phyloP scores from a whole-genome alignment of 1,140 invertebrate species.

The Melipona quadrifasciata region DNA sequence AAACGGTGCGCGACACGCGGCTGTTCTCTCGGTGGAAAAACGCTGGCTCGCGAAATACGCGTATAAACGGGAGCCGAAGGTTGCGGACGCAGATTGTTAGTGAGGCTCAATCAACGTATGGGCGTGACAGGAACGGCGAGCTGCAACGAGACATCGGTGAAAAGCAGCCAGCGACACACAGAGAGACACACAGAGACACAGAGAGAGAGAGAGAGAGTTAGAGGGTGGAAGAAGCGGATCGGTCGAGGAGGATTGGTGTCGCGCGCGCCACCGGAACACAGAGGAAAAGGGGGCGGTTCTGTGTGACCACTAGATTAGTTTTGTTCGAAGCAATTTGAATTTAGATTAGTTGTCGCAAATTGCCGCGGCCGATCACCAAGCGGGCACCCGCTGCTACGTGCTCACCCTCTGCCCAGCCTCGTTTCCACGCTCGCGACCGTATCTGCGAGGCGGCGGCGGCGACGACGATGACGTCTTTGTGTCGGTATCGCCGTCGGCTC shows the following conservation, averaged over 20 bases:
- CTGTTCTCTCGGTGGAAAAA: constrained; percentile 17
- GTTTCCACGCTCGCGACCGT: constrained; percentile 18
- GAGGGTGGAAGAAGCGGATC: not conserved
- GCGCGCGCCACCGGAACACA: constrained; percentile 9
- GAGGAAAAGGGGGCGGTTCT: constrained; percentile 38
- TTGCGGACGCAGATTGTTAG: constrained; percentile 56
- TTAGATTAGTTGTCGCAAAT: constrained; percentile 81
- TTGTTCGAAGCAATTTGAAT: constrained; percentile 81
- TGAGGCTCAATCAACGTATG: constrained; percentile 57
- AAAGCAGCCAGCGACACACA: constrained; percentile 10
- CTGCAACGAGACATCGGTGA: constrained; percentile 39
- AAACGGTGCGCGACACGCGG: too few relatives aligned
- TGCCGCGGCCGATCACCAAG: constrained; percentile 73
- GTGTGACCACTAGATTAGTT: constrained; percentile 78
- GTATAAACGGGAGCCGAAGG: constrained; percentile 36
- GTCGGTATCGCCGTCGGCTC: not conserved
- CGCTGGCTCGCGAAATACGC: not conserved
- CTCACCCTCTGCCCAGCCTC: not conserved
- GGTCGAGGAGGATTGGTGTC: not conserved
- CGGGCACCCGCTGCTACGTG: constrained; percentile 50
- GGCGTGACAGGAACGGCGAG: constrained; percentile 33
- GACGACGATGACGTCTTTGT: constrained; percentile 3
- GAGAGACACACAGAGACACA: too few relatives aligned
- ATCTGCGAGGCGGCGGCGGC: not conserved
- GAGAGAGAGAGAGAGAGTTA: not conserved